Base-by-base conservation (phyloP, 2,113 vertebrate species). In the Heterochromis multidens region DNA sequence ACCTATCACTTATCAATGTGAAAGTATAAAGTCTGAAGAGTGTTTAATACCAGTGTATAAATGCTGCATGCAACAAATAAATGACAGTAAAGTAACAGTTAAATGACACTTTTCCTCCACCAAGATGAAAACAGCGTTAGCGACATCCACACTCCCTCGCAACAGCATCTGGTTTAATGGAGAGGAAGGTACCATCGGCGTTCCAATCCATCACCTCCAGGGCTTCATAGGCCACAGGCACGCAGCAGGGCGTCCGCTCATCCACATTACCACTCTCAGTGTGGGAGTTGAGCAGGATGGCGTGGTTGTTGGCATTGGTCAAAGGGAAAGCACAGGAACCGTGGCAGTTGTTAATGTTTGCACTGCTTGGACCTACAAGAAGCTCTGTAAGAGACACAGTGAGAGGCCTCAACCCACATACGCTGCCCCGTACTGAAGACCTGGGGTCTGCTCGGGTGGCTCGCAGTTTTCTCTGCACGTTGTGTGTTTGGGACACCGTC, bases 121-220 rank as follows among this genome's bases (percentile, higher is more conserved):
- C n/a, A n/a, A n/a, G 40, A 4, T 4, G 21, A 21, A 40, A 46
- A 33, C 17, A 5, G 23, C 25, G 17, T 91, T 31, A 94, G 84
- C 98, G 97, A 79, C 98, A 99, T 78, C 96, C 97, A 0, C 98
- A 99, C 86, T 97, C 95, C 33, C 95, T 97, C 3, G 97, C 98
- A 72, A 99, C 96, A 94, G 98, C 96, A 57, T 98, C 95, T 56
- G 96, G 96, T 82, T 97, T 97, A 52, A 93, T 93, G 80, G 94
- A 96, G 9, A 97, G 92, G 19, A 90, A 91, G 33, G 97, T 95
- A 23, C 95, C 96, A 2, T 94, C 85, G 2, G 84, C 65, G 0
- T 95, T 92, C 40, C 97, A 79, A 60, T 96, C 96, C 83, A 98
- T 93, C 88, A 99, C 96, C 43, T 96, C 92, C 84, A 97, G 95